Conservation (phyloP, 2,113 vertebrate genomes). For the Myotis davidii region DNA sequence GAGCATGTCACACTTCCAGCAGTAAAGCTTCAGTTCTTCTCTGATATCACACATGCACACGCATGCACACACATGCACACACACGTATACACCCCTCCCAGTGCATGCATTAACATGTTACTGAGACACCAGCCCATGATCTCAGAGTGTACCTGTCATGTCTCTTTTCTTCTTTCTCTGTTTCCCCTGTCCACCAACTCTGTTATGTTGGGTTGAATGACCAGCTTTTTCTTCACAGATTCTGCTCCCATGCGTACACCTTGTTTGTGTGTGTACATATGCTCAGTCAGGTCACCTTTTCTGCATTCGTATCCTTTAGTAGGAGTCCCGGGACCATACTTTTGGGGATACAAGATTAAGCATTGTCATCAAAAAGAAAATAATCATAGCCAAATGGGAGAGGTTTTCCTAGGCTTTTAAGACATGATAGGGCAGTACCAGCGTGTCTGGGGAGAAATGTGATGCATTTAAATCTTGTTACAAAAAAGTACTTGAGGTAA, state of each 20-base stretch:
- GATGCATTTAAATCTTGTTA: not conserved
- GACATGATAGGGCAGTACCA: not conserved
- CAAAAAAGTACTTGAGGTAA: not conserved
- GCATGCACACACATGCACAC: not conserved
- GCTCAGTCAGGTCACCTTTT: not conserved
- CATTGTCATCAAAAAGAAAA: not conserved
- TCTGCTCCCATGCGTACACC: not conserved
- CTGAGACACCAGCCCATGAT: not conserved
- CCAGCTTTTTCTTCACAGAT: not conserved
- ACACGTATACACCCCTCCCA: not conserved
- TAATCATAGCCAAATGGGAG: not conserved
- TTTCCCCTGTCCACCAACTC: not conserved
- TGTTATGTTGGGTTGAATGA: not conserved
- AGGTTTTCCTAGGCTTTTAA: not conserved
- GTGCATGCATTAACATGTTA: not conserved
- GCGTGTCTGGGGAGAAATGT: constrained; percentile 13
- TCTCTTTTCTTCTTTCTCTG: not conserved
- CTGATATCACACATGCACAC: not conserved
- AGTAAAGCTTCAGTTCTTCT: not conserved
- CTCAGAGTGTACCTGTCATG: not conserved
- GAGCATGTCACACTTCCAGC: not conserved
- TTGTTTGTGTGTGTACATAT: not conserved
- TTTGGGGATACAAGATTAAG: not conserved
- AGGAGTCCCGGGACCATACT: not conserved
- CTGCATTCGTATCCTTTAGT: not conserved